Base-by-base conservation (phyloP, 1,140 invertebrate genomes). In the Bombus affinis region DNA sequence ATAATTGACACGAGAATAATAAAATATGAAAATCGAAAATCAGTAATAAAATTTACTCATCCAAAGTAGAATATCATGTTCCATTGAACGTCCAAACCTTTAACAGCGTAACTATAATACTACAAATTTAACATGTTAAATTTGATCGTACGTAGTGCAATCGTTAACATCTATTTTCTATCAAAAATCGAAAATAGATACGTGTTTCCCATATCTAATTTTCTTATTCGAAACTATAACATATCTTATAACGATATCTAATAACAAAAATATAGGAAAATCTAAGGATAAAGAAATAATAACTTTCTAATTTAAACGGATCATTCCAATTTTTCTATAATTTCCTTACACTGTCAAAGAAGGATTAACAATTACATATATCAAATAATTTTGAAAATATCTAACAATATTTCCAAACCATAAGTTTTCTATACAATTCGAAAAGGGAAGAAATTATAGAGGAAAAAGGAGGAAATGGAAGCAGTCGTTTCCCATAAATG, bases 401-500 rank as follows among this genome's bases (percentile, higher is more conserved):
- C 32, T 8, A 39, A 71, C 37, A 28, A 71, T 37, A 37, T 37
- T 59, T 37, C 12, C 18, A 57, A 25, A 39, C 25, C 70, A 39
- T 15, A 15, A 35, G 6, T 2, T 18, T 71, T 8, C 12, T 13
- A 57, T n/a, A 5, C 35, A 28, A 76, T n/a, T 68, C 25, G 10
- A 59, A 28, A 42, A 22, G 0, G 0, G 44, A 13, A n/a, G 18
- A 42, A 53, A 53, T 53, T 53, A 22, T 22, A 13, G n/a, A 32
- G 42, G 25, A 22, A 39, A n/a, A 15, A 1, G 35, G 22, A 74
- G 15, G 12, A 15, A 32, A 32, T 13, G 8, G 3, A 44, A 25
- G 37, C 37, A 70, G 73, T 83, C 75, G 68, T 87, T 42, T 42
- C 86, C 72, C 59, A 70, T 71, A 62, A 66, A 82, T 57, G 70